Percentiles rank a stretch among this genome's conserved stretches.
Conservation (phyloP, 2,888 invertebrate genomes). For the Eupelmus urozonus region DNA sequence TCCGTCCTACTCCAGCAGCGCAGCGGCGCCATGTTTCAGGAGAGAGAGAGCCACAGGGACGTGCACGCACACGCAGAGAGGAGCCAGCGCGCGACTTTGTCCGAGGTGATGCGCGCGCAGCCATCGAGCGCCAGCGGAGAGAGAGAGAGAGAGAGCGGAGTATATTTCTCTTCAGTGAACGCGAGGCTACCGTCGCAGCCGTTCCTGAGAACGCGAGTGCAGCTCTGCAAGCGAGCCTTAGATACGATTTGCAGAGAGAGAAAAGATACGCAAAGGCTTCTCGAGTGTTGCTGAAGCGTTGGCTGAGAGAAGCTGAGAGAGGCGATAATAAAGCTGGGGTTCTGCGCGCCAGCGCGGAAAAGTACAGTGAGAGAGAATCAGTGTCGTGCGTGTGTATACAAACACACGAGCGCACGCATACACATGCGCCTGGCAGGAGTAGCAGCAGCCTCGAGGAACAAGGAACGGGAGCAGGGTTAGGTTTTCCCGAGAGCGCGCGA, state of each 20-base stretch:
- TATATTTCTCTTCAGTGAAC: constrained; percentile 65
- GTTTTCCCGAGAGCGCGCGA: constrained; percentile 24
- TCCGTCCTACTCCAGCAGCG: neutral
- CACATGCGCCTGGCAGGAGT: too few relatives aligned
- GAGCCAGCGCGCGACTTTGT: neutral
- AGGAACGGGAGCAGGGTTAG: neutral
- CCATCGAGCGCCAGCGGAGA: constrained; percentile 12
- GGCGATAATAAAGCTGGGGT: too few relatives aligned
- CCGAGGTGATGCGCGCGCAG: neutral
- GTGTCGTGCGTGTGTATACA: neutral
- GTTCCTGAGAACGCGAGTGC: neutral
- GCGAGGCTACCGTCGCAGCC: constrained; percentile 68
- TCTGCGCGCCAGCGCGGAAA: too few relatives aligned
- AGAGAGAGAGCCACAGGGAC: neutral
- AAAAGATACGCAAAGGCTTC: too few relatives aligned
- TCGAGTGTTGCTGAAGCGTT: too few relatives aligned
- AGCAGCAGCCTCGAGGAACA: too few relatives aligned
- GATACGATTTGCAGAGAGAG: constrained; percentile 3
- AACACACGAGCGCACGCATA: too few relatives aligned
- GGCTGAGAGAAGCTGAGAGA: too few relatives aligned
- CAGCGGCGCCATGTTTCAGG: constrained; percentile 20
- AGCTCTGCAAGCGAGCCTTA: too few relatives aligned
- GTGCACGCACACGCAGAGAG: neutral
- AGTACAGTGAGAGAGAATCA: neutral
- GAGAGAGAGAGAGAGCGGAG: constrained; percentile 16